Percentiles rank a stretch among this genome's conserved stretches.
Evolutionary conservation across 2,797 vertebrate species (phyloP).

Genomic region (Phrynocephalus guinanensis): DNA sequence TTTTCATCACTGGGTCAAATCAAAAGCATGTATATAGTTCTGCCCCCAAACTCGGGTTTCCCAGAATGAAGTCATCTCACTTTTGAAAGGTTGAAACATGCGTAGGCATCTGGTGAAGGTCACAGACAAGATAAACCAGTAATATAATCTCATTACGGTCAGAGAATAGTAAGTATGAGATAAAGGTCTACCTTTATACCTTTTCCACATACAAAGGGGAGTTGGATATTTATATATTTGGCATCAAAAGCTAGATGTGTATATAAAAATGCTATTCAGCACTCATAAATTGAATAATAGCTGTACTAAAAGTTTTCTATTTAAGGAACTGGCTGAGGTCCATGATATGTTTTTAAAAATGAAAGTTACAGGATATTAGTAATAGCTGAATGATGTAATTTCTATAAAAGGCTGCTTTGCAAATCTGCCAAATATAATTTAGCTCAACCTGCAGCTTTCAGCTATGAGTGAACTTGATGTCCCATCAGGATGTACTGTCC

Average conservation of each 20-base stretch:
- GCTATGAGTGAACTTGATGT: conserved; percentile 18
- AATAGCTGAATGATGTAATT: conserved; percentile 49
- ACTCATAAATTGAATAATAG: conserved; percentile 46
- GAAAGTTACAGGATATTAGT: conserved; percentile 40
- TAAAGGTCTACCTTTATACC: conserved; percentile 1
- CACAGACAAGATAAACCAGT: conserved; percentile 11
- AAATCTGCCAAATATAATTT: conserved; percentile 38
- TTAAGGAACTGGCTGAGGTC: conserved; percentile 43
- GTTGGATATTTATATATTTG: conserved; percentile 8
- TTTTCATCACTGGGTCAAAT: conserved; percentile 3
- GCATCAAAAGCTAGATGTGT: neutral
- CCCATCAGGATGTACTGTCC: conserved; percentile 13
- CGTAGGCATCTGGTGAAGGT: conserved; percentile 21
- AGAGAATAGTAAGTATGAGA: conserved; percentile 18
- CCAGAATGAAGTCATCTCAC: neutral
- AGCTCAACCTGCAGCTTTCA: conserved; percentile 19
- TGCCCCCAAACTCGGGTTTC: neutral
- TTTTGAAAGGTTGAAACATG: neutral
- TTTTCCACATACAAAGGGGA: conserved; percentile 23
- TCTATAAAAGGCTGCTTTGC: conserved; percentile 42
- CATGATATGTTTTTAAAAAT: conserved; percentile 45
- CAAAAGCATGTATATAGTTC: neutral
- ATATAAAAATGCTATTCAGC: conserved; percentile 35
- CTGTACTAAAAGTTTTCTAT: conserved; percentile 50
- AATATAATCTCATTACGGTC: conserved; percentile 7